Evolutionary conservation across 2,797 vertebrate genomes (phyloP).

Genomic region (Coracias cyanogaster): DNA sequence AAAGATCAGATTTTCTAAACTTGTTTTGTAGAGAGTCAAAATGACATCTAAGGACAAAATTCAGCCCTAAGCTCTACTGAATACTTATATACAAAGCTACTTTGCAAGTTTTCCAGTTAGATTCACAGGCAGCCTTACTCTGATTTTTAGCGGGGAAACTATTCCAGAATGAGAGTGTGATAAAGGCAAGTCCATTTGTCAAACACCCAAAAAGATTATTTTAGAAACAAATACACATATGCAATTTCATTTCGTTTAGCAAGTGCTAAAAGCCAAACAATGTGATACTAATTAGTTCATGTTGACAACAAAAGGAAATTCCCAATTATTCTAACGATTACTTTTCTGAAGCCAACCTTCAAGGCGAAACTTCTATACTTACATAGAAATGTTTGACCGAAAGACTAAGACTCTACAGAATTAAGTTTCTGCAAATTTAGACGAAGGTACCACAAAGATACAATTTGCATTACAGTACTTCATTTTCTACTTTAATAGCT

Average conservation of each 20-base stretch:
- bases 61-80: not conserved
- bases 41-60: not conserved
- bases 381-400: not conserved
- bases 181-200: not conserved
- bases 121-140: not conserved
- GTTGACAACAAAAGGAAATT: not conserved
- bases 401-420: not conserved
- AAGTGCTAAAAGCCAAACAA: slow-evolving; percentile 1
- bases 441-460: not conserved
- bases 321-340: not conserved
- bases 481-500: not conserved
- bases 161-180: not conserved
- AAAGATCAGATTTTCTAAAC: not conserved
- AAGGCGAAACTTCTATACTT: not conserved
- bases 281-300: not conserved
- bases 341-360: not conserved
- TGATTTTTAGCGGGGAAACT: not conserved
- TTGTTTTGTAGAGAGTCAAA: not conserved
- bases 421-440: not conserved
- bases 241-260: not conserved
- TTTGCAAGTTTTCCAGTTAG: not conserved
- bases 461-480: not conserved
- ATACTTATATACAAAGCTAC: not conserved
- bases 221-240: not conserved
- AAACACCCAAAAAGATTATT: not conserved